Percentiles rank a stretch among this genome's conserved stretches.
Conservation (phyloP, 2,113 vertebrate species). For the Actenoides hombroni region DNA sequence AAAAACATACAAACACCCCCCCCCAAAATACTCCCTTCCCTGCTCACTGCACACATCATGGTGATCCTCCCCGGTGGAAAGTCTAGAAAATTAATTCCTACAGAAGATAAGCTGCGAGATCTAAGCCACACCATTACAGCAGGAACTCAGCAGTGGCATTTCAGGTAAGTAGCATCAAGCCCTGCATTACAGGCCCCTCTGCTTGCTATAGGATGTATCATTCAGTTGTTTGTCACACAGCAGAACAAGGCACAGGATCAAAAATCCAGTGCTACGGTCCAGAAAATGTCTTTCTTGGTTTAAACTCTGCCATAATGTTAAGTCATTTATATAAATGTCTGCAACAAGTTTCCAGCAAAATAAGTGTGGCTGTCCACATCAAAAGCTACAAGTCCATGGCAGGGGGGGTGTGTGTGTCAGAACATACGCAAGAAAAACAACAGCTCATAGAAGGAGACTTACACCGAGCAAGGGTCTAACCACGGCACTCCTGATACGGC, state of each 20-base stretch:
- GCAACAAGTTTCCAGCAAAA: background rate
- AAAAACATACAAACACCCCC: background rate
- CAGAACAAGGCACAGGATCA: accelerated
- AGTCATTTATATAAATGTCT: background rate
- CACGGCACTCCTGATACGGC: background rate
- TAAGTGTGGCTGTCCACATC: background rate
- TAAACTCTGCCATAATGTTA: background rate
- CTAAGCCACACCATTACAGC: background rate
- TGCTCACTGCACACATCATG: background rate
- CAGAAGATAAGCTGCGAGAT: background rate
- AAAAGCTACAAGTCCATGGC: background rate
- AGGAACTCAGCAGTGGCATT: background rate
- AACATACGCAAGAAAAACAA: too few species aligned
- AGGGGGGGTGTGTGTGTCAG: too few species aligned
- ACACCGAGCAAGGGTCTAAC: too few species aligned
- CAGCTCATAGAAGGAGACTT: background rate
- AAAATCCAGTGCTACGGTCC: background rate
- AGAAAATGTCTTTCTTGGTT: background rate
- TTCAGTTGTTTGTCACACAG: background rate
- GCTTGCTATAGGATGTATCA: too few species aligned
- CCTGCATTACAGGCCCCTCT: background rate
- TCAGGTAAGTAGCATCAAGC: background rate
- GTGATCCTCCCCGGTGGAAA: background rate
- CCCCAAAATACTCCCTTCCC: background rate
- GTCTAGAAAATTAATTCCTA: background rate